Evolutionary conservation across 2,113 vertebrate genomes (phyloP), one percentile per base, ranked within the genome.

Genomic region (Emberiza fucata): DNA sequence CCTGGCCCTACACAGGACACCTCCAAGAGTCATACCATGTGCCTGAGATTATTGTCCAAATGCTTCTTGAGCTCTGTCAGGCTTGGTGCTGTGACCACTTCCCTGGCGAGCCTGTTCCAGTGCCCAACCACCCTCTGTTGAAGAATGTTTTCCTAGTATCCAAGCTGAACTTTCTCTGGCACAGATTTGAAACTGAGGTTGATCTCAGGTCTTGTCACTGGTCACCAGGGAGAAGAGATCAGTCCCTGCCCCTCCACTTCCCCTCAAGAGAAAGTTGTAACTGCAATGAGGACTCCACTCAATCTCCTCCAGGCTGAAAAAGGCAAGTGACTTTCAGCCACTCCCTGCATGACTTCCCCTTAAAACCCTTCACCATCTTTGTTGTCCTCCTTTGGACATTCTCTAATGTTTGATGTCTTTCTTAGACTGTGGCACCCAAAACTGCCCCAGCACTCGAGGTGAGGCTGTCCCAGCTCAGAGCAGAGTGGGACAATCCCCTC

Each of bases 401-500:
- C 27, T 37, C 28, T 45, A 29, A 28, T 3, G 5, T 14, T 60
- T 21, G 14, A 39, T 7, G 5, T 8, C 28, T 53, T 53, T 39
- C 28, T 53, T 39, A 29, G 4, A 60, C 2, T n/a, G 28, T 18
- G 39, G 23, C 1, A 2, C 60, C 37, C 61, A 29, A 60, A 75
- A 29, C 45, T n/a, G 10, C 6, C 13, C 47, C 45, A 45, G n/a
- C 0, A 51, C 20, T 14, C 0, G 0, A 75, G n/a, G n/a, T 68
- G 61, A 81, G 28, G n/a, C 8, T 0, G 0, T 5, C 39, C 45
- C 61, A 66, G 19, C 1, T 1, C 61, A 60, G 61, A 60, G 28
- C 45, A 60, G 23, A 81, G 39, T 1, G 0, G 69, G 69, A 60
- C 69, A 75, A 31, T 53, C 20, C 48, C 39, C 7, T 53, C 45